Evolutionary conservation across 2,888 invertebrate genomes (phyloP), one percentile per base, ranked within the genome.

Genomic region (Melolontha melolontha): DNA sequence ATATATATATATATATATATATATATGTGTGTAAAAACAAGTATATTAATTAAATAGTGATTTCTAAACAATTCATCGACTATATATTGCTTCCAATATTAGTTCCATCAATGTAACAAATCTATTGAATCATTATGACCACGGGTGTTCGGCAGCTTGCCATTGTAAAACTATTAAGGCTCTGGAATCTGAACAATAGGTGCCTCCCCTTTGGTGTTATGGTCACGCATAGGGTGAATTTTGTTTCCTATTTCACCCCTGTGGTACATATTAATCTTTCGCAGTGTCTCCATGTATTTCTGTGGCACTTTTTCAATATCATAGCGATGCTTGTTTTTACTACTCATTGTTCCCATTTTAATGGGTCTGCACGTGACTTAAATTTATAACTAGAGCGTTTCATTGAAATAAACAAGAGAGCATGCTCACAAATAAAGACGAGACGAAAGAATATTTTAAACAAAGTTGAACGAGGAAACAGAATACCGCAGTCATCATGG

Each of bases 111-210:
- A 52, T 52, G 34, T 52, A 52, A 52, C 51, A 52, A 52, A 34
- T 52, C 51, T 12, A 52, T 52, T 29, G 51, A 34, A 52, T 52
- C 51, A 12, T 52, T 29, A 34, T 34, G 29, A 52, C 29, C 51
- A 52, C 14, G 51, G 17, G 29, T 34, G 29, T 12, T 52, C 51
- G 12, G 17, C 50, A 22, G 12, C 51, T 47, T 17, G 16, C 17
- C 16, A 42, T 55, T 55, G 55, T 41, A 22, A 55, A 55, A 55
- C 55, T 55, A 55, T 55, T 55, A 55, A 55, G 41, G 16, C 42
- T 17, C 10, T 16, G 22, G 22, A 17, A 55, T 22, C n/a, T 27
- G 51, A 51, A 51, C 51, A 51, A 51, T 51, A 29, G 51, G 11
- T 8, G 27, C 12, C 12, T 51, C 29, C 27, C 51, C 51, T 12